A percentile compares a stretch with the other conserved stretches of the same genome.
These are phyloP conservation scores for Seriola rivoliana DNA, from an alignment of 2,113 vertebrate genomes.

Conservation along the genomic window DNA sequence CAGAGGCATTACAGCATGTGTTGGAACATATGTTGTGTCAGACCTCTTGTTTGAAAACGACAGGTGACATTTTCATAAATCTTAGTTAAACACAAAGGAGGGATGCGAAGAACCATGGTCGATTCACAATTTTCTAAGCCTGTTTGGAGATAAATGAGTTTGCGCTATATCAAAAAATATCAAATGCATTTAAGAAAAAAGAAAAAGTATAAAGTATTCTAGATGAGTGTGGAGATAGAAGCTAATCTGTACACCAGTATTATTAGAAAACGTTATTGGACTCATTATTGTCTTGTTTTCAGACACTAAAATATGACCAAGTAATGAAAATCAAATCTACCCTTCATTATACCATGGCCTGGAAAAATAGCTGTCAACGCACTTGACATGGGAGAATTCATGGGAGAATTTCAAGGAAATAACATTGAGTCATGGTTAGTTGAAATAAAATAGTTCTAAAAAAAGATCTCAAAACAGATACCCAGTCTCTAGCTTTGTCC, in stretches of 20 bases:
- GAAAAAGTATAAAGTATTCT: neutral
- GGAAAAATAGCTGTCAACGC: neutral
- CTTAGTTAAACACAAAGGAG: constrained; percentile 54
- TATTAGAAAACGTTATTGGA: neutral
- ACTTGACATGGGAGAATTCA: neutral
- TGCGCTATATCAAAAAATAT: neutral
- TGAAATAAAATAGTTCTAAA: neutral
- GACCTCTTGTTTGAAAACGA: constrained; percentile 64
- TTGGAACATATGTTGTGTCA: constrained; percentile 79
- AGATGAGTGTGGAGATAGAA: neutral
- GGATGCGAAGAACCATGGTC: neutral
- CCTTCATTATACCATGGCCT: neutral
- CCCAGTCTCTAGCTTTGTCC: neutral
- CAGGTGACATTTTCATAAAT: constrained; percentile 78
- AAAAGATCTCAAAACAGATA: neutral
- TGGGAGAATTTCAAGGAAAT: neutral
- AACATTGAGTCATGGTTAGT: neutral
- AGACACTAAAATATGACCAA: too few species aligned
- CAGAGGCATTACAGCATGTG: constrained; percentile 72
- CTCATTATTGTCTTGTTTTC: too few species aligned
- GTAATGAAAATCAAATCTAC: too few species aligned
- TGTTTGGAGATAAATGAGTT: neutral
- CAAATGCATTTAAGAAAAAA: neutral
- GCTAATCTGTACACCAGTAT: neutral
- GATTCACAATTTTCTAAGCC: neutral